These are phyloP conservation scores for Typhlichthys eigenmanni DNA, from an alignment of 2,797 vertebrate species.

Conservation along the genomic window DNA sequence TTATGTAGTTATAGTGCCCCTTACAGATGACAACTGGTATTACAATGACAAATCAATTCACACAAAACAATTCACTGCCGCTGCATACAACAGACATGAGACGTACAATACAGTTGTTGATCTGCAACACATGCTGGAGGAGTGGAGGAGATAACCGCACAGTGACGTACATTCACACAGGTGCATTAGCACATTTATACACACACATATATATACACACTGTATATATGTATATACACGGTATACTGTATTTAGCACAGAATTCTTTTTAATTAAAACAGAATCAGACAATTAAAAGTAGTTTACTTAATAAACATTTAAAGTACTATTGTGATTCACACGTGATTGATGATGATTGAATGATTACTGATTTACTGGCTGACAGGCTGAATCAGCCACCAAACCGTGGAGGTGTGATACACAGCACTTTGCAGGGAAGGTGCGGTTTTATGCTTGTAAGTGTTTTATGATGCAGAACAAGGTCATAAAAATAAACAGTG, in stretches of 20 bases:
- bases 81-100: too few relatives aligned
- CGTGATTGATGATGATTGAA: not conserved
- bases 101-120: too few relatives aligned
- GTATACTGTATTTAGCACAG: too few relatives aligned
- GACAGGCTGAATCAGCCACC: conserved; percentile 52
- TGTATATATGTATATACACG: too few relatives aligned
- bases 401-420: conserved; percentile 47
- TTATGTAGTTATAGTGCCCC: not conserved
- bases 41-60: not conserved
- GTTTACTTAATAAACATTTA: too few relatives aligned
- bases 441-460: conserved; percentile 27
- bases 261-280: too few relatives aligned
- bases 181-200: not conserved
- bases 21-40: not conserved
- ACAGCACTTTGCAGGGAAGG: conserved; percentile 52
- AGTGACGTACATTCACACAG: not conserved
- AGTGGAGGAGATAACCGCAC: too few relatives aligned
- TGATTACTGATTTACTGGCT: conserved; percentile 15
- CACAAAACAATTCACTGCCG: too few relatives aligned
- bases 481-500: conserved; percentile 70
- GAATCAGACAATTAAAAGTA: too few relatives aligned
- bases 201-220: not conserved
- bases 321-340: not conserved
- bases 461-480: conserved; percentile 69
- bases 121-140: too few relatives aligned